phyloP scores from a whole-genome alignment of 2,113 vertebrate genomes.

The Rattus norvegicus region DNA sequence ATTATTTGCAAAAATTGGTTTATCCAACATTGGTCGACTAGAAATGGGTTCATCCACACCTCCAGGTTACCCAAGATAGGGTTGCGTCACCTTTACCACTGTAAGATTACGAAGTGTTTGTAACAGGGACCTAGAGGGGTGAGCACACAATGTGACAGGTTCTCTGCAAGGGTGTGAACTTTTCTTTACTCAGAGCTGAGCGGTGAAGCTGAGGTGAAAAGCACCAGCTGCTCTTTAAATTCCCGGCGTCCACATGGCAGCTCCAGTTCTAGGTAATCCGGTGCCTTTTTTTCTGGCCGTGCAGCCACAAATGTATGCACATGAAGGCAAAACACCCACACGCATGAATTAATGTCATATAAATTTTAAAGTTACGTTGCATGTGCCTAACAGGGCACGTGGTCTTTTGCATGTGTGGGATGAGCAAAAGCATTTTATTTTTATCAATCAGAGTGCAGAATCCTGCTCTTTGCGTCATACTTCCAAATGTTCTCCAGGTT shows the following conservation, averaged over 20 bases:
- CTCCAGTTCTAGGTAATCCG: not conserved
- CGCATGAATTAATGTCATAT: not conserved
- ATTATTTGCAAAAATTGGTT: conserved; percentile 81
- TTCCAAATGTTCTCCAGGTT: not conserved
- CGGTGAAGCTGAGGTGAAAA: not conserved
- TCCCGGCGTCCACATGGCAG: not conserved
- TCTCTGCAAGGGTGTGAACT: not conserved
- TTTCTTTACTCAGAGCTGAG: conserved; percentile 7
- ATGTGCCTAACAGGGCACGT: not conserved
- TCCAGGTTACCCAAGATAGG: not conserved
- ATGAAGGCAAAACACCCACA: not conserved
- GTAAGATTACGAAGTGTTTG: not conserved
- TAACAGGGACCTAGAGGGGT: not conserved
- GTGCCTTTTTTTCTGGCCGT: not conserved
- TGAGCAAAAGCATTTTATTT: not conserved
- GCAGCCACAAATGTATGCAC: not conserved
- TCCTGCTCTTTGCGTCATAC: conserved; percentile 7
- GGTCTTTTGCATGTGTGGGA: conserved; percentile 13
- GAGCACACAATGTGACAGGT: not conserved
- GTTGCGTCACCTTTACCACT: not conserved
- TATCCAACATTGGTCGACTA: conserved; percentile 74
- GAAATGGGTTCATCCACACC: conserved; percentile 34
- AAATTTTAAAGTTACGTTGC: not conserved
- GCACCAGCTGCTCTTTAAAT: not conserved
- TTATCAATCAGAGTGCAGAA: conserved; percentile 16